Percentiles rank a stretch among this genome's conserved stretches.
phyloP scores from a whole-genome alignment of 53 echinoderm and acorn worm genomes.

The Echinometra lucunter region DNA sequence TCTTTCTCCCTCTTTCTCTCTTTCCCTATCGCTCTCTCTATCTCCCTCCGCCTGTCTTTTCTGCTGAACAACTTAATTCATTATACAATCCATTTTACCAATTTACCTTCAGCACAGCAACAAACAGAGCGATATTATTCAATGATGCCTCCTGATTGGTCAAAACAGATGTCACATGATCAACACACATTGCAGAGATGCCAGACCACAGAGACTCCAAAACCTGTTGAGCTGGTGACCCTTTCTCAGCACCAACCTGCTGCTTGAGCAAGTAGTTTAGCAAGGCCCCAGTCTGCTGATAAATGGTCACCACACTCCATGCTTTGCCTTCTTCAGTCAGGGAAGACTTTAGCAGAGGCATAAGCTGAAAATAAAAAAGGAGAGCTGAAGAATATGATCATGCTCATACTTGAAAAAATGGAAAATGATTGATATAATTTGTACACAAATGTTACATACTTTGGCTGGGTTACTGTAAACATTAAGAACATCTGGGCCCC shows the following conservation, averaged over 20 bases:
- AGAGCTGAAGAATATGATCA: no score
- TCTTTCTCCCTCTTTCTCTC: no score
- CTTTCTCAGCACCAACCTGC: constrained; percentile 37
- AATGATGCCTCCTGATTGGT: constrained; percentile 52
- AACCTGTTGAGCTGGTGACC: constrained; percentile 62
- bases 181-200: constrained; percentile 69
- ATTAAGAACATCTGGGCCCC: no score
- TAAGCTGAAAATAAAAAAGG: constrained; percentile 64
- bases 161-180: constrained; percentile 44
- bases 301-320: constrained; percentile 78
- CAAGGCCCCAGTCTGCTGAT: constrained; percentile 82
- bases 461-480: no score
- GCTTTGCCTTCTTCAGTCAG: constrained; percentile 67
- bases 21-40: no score
- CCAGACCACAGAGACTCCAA: constrained; percentile 74
- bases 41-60: neutral
- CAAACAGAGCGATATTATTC: constrained; percentile 68
- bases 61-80: neutral
- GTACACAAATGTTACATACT: no score
- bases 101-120: constrained; percentile 69
- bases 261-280: constrained; percentile 84
- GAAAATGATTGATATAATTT: no score
- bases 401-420: no score
- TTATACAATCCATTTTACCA: neutral
- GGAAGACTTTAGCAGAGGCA: constrained; percentile 76